Conservation (phyloP, 2,888 invertebrate genomes). For the Nephrotoma appendiculata region DNA sequence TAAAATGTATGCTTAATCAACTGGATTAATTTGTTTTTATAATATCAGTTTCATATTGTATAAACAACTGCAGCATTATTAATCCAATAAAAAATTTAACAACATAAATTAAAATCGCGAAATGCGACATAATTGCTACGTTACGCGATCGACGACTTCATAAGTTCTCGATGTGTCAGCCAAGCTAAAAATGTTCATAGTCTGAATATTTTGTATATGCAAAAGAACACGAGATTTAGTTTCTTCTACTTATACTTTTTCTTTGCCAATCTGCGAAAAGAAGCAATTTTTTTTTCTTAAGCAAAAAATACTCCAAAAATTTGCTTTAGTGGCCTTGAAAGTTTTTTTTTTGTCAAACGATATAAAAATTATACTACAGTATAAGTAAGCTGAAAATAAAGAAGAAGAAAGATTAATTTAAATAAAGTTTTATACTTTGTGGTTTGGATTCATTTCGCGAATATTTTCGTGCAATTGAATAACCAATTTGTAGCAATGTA, state of each 20-base stretch:
- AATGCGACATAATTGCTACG: background rate
- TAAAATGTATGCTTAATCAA: background rate
- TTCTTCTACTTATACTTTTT: background rate
- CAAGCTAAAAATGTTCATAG: background rate
- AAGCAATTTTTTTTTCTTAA: background rate
- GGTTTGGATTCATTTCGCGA: background rate
- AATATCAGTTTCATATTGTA: background rate
- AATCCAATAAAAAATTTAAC: background rate
- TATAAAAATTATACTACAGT: background rate
- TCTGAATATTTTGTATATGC: background rate
- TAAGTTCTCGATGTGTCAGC: background rate
- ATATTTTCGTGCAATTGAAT: background rate
- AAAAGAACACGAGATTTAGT: background rate
- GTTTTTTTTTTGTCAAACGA: background rate
- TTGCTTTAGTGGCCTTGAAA: background rate
- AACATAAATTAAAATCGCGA: background rate
- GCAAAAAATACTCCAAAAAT: background rate
- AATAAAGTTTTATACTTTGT: background rate
- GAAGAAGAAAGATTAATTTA: background rate
- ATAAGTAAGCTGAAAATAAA: background rate
- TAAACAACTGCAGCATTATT: background rate
- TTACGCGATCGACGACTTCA: background rate
- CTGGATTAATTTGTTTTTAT: background rate
- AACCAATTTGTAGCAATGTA: background rate
- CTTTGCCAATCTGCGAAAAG: background rate